phyloP scores from a whole-genome alignment of 2,888 invertebrate species.

The Eretmocerus hayati region DNA sequence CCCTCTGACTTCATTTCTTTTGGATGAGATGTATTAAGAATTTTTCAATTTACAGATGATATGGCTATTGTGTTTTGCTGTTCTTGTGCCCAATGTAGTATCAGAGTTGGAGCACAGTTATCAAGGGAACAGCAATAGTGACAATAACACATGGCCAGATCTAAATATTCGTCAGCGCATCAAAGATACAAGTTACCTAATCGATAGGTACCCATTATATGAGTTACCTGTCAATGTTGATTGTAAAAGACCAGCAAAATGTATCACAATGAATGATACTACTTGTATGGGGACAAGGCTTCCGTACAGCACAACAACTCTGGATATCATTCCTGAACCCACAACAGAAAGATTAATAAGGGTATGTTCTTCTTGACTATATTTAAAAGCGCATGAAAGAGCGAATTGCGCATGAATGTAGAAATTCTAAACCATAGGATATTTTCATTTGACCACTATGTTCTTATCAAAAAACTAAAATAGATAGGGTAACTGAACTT shows the following conservation, averaged over 20 bases:
- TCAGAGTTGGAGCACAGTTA: slow-evolving; percentile 33
- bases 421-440: too few species aligned
- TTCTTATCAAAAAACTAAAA: too few species aligned
- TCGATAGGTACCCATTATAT: slow-evolving; percentile 34
- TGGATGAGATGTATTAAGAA: too few species aligned
- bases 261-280: slow-evolving; percentile 56
- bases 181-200: slow-evolving; percentile 35
- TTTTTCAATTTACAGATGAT: slow-evolving; percentile 23
- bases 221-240: slow-evolving; percentile 38
- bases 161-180: slow-evolving; percentile 30
- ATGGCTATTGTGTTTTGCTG: slow-evolving; percentile 22
- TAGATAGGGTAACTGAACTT: slow-evolving; percentile 1
- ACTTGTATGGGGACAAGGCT: slow-evolving; percentile 74
- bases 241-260: slow-evolving; percentile 65
- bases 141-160: slow-evolving; percentile 33
- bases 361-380: slow-evolving; percentile 14
- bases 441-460: too few species aligned
- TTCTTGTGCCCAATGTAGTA: slow-evolving; percentile 19
- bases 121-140: slow-evolving; percentile 26
- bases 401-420: too few species aligned
- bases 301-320: slow-evolving; percentile 69
- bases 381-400: too few species aligned
- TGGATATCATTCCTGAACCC: slow-evolving; percentile 59
- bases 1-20: too few species aligned
- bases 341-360: slow-evolving; percentile 53